Percentiles rank a stretch among this genome's conserved stretches.
Conservation (phyloP, 1,140 invertebrate genomes). For the Sogatella furcifera region DNA sequence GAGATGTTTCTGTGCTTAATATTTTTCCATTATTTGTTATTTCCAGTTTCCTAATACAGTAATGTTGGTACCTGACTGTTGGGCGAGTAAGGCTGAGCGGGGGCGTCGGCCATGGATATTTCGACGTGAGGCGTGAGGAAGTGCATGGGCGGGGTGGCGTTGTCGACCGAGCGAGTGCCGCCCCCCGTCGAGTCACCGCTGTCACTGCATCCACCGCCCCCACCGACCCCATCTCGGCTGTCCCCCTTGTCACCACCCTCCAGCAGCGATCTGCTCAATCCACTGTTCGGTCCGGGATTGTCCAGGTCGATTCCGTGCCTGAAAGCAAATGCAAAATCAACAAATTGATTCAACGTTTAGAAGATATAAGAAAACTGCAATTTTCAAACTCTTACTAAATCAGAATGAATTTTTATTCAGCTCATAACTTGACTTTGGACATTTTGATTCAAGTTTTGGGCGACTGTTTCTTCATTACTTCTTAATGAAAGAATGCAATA, state of each 20-base stretch:
- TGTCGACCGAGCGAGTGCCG: conserved; percentile 57
- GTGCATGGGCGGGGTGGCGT: conserved; percentile 78
- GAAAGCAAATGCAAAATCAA: background rate
- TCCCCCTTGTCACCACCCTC: background rate
- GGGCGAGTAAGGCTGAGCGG: conserved; percentile 31
- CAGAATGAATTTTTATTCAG: no score
- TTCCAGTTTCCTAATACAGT: no score
- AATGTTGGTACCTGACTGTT: conserved; percentile 25
- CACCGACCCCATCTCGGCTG: background rate
- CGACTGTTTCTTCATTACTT: no score
- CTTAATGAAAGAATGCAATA: no score
- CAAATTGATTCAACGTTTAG: no score
- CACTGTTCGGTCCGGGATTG: conserved; percentile 47
- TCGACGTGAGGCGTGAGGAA: conserved; percentile 80
- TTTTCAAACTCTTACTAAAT: no score
- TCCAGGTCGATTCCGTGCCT: conserved; percentile 81
- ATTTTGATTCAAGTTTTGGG: no score
- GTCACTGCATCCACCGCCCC: conserved; percentile 45
- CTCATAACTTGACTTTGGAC: no score
- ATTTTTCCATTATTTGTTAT: no score
- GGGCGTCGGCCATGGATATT: conserved; percentile 68
- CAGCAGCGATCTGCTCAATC: background rate
- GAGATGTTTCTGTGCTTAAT: no score
- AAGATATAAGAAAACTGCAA: no score
- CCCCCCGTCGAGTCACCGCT: conserved; percentile 61